Evolutionary conservation across 2,888 invertebrate genomes (phyloP).

Genomic region (Petrolisthes cinctipes): DNA sequence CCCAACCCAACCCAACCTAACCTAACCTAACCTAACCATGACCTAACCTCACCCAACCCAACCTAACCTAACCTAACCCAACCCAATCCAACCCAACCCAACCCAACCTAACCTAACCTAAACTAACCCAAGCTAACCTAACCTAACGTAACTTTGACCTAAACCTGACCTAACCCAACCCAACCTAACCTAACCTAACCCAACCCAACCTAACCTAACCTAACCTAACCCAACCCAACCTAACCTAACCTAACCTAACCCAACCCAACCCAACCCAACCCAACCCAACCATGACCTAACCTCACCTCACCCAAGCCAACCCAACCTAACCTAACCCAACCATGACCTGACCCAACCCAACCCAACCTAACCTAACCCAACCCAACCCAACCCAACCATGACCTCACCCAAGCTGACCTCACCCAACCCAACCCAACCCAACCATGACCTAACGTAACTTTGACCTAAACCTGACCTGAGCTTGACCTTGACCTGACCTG

Average conservation of each 20-base stretch:
- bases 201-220: not conserved
- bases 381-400: not conserved
- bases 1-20: not conserved
- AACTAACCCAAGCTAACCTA: too few species aligned
- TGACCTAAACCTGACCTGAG: not conserved
- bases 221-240: not conserved
- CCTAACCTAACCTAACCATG: not conserved
- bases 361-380: not conserved
- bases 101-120: too few species aligned
- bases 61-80: not conserved
- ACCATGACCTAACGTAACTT: too few species aligned
- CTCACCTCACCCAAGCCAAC: too few species aligned
- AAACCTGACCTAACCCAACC: constrained; percentile 1
- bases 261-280: not conserved
- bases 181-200: not conserved
- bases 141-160: too few species aligned
- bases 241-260: not conserved
- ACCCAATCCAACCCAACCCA: not conserved
- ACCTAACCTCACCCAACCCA: too few species aligned
- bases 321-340: too few species aligned
- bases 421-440: too few species aligned
- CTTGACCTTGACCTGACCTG: not conserved
- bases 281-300: too few species aligned
- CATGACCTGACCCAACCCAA: too few species aligned
- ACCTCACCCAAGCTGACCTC: too few species aligned